Base-by-base conservation (phyloP, 2,888 invertebrate genomes). In the Ditylenchus weischeri region DNA sequence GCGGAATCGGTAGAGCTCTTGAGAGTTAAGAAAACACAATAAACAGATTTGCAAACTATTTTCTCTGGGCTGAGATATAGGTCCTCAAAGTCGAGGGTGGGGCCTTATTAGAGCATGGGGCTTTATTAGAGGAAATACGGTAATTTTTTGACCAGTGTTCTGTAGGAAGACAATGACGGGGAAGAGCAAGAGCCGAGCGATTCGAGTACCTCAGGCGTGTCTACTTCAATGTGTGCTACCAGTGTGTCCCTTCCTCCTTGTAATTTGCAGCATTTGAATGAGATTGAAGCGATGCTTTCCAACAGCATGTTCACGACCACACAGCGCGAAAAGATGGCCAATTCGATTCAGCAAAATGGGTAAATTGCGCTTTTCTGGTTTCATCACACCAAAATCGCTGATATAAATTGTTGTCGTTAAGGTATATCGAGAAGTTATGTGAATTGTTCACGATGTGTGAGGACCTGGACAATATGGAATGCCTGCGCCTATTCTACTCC, bases 361-460 rank as follows among this genome's bases (percentile, higher is more conserved):
- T 82, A 38, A 69, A 71, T 67, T 59, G 15, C 3, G 11, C 15
- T 65, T 58, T 61, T 21, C 21, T 49, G 35, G 13, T 3, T 43
- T 10, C 43, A 43, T 43, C 29, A 15, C 8, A 43, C 43, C 43
- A 13, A 13, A 43, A 13, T 43, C n/a, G 61, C 47, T 43, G 47
- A 10, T 57, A 15, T 64, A 29, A n/a, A 11, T 13, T 13, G 19
- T 13, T 13, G 19, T 64, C 0, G 7, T 68, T 62, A 61, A 80
- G 75, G 60, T 98, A 95, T 84, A 92, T 99, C 69, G 90, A 91
- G 82, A 95, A 94, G 86, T 86, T 99, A 75, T 87, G 96, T 64
- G 91, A 92, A 84, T 86, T 96, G 71, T 99, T 99, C 86, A 91
- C 91, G 84, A 91, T 93, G 86, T 95, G 94, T 84, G 98, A 99